These are phyloP conservation scores for Seriola quinqueradiata DNA, from an alignment of 2,113 vertebrate species.

Conservation along the genomic window DNA sequence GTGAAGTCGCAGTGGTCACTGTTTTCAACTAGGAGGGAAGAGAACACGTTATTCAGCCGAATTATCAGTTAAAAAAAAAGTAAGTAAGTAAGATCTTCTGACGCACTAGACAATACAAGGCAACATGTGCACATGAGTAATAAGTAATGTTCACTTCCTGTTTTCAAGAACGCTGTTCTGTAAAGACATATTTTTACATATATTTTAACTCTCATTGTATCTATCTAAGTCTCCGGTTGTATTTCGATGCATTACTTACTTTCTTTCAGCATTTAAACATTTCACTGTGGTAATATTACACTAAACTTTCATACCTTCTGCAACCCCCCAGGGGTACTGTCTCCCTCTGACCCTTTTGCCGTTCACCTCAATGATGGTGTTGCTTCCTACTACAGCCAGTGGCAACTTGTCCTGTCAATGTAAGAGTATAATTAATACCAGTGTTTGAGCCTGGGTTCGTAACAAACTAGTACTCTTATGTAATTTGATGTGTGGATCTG, in stretches of 20 bases:
- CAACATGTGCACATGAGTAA: background rate
- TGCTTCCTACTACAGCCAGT: constrained; percentile 98
- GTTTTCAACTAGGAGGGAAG: constrained; percentile 90
- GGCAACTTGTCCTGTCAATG: constrained; percentile 93
- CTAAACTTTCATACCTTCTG: constrained; percentile 89
- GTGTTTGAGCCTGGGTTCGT: background rate
- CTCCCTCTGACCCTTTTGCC: constrained; percentile 95
- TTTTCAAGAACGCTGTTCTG: background rate
- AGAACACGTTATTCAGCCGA: background rate
- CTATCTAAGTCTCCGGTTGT: background rate
- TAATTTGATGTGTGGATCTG: background rate
- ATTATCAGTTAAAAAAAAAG: background rate
- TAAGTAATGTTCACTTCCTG: background rate
- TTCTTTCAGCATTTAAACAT: background rate
- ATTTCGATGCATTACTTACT: background rate
- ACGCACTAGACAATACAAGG: background rate
- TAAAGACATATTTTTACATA: too few relatives aligned
- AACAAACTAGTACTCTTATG: background rate
- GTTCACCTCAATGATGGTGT: constrained; percentile 98
- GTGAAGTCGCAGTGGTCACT: constrained; percentile 99
- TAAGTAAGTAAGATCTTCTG: too few relatives aligned
- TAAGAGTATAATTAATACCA: background rate
- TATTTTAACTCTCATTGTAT: too few relatives aligned
- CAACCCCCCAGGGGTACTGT: constrained; percentile 99
- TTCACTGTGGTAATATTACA: background rate